Conservation (phyloP, 2,888 invertebrate genomes). For the Epinotia bilunana region DNA sequence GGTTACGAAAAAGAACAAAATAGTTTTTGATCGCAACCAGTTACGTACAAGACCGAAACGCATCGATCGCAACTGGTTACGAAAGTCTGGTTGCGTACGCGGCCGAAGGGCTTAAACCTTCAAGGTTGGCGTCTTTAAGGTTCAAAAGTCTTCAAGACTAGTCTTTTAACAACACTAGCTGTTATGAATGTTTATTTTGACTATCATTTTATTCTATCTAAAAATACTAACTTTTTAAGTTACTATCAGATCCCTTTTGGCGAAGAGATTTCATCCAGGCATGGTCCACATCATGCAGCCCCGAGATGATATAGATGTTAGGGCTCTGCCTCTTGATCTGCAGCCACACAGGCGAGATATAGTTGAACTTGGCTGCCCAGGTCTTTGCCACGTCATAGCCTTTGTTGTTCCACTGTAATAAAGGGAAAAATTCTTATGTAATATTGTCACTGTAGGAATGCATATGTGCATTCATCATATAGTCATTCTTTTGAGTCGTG, state of each 20-base stretch:
- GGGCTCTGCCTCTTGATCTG: constrained; percentile 88
- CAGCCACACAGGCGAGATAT: constrained; percentile 98
- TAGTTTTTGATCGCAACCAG: too few species aligned
- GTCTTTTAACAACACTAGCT: too few species aligned
- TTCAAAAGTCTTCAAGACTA: too few species aligned
- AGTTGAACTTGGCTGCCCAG: constrained; percentile 94
- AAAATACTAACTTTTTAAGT: constrained; percentile 83
- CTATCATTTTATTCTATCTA: too few species aligned
- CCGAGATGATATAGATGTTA: constrained; percentile 87
- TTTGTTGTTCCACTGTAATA: constrained; percentile 95
- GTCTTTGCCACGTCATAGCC: constrained; percentile 96
- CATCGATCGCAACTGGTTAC: too few species aligned
- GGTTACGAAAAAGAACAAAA: too few species aligned
- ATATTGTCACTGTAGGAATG: not conserved
- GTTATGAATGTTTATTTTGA: too few species aligned
- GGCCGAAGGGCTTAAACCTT: too few species aligned
- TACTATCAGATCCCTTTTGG: constrained; percentile 81
- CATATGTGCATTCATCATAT: not conserved
- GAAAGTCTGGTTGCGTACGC: too few species aligned
- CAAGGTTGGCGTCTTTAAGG: too few species aligned
- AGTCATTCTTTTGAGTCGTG: too few species aligned
- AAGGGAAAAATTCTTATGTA: not conserved
- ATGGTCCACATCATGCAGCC: constrained; percentile 93
- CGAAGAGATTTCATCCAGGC: constrained; percentile 91
- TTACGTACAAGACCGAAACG: too few species aligned